Evolutionary conservation across 2,113 vertebrate genomes (phyloP).

Genomic region (Ancistrus triradiatus): DNA sequence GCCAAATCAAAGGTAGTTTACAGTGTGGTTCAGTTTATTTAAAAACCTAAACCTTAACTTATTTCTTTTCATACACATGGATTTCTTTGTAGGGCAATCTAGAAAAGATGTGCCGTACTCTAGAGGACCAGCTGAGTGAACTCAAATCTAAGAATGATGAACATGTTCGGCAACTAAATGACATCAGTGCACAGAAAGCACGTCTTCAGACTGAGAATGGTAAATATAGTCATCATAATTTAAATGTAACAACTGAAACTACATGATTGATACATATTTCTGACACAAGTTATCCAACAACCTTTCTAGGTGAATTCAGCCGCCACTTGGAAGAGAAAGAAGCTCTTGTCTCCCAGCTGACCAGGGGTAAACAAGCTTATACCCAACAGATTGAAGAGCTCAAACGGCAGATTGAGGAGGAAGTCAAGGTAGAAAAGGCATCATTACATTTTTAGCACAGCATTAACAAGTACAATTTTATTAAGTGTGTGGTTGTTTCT

Average conservation of each 20-base stretch:
- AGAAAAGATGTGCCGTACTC: slow-evolving; percentile 64
- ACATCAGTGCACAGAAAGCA: slow-evolving; percentile 29
- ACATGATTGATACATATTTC: neutral
- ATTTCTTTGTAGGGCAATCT: slow-evolving; percentile 60
- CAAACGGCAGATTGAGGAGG: slow-evolving; percentile 48
- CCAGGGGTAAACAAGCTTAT: slow-evolving; percentile 40
- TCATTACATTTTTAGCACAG: neutral
- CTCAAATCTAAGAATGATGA: slow-evolving; percentile 71
- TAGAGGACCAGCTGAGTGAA: slow-evolving; percentile 67
- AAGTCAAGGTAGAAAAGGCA: slow-evolving; percentile 47
- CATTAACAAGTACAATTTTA: too few relatives aligned
- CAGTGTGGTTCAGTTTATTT: neutral
- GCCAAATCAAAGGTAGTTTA: slow-evolving; percentile 28
- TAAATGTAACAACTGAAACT: too few relatives aligned
- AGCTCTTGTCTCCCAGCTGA: slow-evolving; percentile 57
- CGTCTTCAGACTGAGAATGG: slow-evolving; percentile 43
- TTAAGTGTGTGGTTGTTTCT: neutral
- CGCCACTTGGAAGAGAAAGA: slow-evolving; percentile 73
- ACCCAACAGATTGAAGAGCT: slow-evolving; percentile 52
- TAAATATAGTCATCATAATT: neutral
- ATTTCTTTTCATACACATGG: neutral
- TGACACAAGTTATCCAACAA: neutral
- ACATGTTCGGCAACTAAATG: slow-evolving; percentile 29
- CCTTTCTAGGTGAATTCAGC: slow-evolving; percentile 53
- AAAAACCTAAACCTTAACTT: neutral